Conservation (phyloP, 2,797 vertebrate species). For the Staurois parvus region DNA sequence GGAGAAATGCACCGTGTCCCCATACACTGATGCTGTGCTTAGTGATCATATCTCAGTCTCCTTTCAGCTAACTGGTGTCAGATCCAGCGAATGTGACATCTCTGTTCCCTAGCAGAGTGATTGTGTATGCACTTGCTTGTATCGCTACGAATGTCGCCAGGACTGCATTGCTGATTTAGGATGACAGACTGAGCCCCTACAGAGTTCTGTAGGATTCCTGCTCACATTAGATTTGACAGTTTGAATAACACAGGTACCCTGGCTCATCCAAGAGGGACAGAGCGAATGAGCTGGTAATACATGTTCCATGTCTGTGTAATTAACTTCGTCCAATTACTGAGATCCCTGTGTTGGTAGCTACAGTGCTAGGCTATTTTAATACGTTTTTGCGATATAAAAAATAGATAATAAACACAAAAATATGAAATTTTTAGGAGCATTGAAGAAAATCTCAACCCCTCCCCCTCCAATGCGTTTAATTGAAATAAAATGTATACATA, state of each 20-base stretch:
- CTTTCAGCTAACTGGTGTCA: slow-evolving; percentile 36
- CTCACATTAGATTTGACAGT: slow-evolving; percentile 87
- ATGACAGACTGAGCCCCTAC: slow-evolving; percentile 82
- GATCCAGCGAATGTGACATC: slow-evolving; percentile 30
- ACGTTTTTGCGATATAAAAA: background rate
- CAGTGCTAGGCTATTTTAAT: background rate
- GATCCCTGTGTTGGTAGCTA: slow-evolving; percentile 64
- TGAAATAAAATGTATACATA: no score
- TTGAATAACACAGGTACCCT: slow-evolving; percentile 87
- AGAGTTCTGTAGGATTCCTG: slow-evolving; percentile 79
- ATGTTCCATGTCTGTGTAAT: slow-evolving; percentile 80
- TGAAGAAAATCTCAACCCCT: background rate
- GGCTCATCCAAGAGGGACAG: slow-evolving; percentile 78
- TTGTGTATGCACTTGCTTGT: slow-evolving; percentile 63
- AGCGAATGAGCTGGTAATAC: slow-evolving; percentile 85
- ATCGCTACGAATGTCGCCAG: slow-evolving; percentile 73
- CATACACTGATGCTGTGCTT: background rate
- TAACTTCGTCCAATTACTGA: slow-evolving; percentile 76
- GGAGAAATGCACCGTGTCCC: background rate
- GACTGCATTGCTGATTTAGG: slow-evolving; percentile 79
- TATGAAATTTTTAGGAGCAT: background rate
- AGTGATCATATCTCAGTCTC: background rate
- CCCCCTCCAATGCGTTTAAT: no score
- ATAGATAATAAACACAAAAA: background rate
- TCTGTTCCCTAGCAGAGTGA: slow-evolving; percentile 58